Conservation (phyloP, 2,797 vertebrate genomes). For the Xyrichtys novacula region DNA sequence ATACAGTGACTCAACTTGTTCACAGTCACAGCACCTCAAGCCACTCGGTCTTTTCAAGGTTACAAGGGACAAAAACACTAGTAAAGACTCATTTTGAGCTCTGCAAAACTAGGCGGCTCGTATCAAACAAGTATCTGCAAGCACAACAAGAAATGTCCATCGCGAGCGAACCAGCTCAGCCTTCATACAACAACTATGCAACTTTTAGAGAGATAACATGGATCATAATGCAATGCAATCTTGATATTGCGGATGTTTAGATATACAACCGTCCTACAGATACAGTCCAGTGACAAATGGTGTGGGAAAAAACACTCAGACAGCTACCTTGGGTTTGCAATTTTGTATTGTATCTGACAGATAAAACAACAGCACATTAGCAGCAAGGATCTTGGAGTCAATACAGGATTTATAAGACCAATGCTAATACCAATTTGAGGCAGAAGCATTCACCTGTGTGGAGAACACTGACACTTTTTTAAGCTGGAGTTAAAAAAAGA, state of each 20-base stretch:
- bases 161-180: conserved; percentile 33
- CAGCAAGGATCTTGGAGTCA: conserved; percentile 18
- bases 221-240: conserved; percentile 62
- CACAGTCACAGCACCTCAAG: conserved; percentile 58
- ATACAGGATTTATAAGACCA: too few species aligned
- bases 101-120: conserved; percentile 41
- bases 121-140: conserved; percentile 70
- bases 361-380: conserved; percentile 60
- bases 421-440: neutral
- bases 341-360: conserved; percentile 43
- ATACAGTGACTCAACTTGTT: conserved; percentile 59
- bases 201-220: conserved; percentile 67
- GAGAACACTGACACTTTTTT: neutral
- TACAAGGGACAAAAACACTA: conserved; percentile 52
- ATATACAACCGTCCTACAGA: conserved; percentile 60
- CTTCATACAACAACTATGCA: conserved; percentile 44
- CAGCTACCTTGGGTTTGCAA: conserved; percentile 61
- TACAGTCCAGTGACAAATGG: conserved; percentile 69
- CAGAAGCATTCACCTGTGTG: neutral
- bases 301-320: conserved; percentile 51
- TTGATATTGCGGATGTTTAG: conserved; percentile 60
- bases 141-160: conserved; percentile 57
- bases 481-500: neutral
- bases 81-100: conserved; percentile 39
- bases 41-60: conserved; percentile 67